Evolutionary conservation across 1,140 invertebrate species (phyloP), one percentile per base, ranked within the genome.

Genomic region (Forficula auricularia): DNA sequence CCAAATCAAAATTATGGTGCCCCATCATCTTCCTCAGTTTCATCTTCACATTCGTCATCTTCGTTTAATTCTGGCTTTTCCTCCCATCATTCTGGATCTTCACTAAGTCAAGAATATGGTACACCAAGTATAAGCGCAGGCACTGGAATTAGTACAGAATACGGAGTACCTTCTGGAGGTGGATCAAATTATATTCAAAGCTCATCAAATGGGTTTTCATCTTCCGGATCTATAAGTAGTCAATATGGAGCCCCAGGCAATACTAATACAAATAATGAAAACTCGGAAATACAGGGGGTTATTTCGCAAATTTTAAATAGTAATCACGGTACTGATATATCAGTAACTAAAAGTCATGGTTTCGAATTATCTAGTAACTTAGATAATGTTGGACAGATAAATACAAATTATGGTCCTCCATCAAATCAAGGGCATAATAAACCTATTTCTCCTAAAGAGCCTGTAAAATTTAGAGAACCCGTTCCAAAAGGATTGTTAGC

Each of bases 381-480:
- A n/a, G n/a, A n/a, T n/a, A n/a, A n/a, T n/a, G n/a, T n/a, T n/a
- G n/a, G n/a, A n/a, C n/a, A n/a, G n/a, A n/a, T n/a, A n/a, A n/a
- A n/a, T n/a, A n/a, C n/a, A n/a, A n/a, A n/a, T n/a, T n/a, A n/a
- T n/a, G n/a, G n/a, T n/a, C n/a, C n/a, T n/a, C n/a, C n/a, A n/a
- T n/a, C n/a, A n/a, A n/a, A n/a, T n/a, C n/a, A n/a, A 14, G 8
- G 7, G 16, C 53, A 52, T 9, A 49, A 53, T 37, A n/a, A n/a
- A n/a, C n/a, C n/a, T n/a, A n/a, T n/a, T n/a, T n/a, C n/a, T n/a
- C n/a, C 37, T 3, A 38, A 40, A 37, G 40, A 27, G 12, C 47
- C 47, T n/a, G 65, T 78, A 6, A 70, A 74, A 50, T 81, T 80
- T 52, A 66, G 75, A 40, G 75, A 79, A 19, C 68, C 72, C 1